Percentiles rank a stretch among this genome's conserved stretches.
These are phyloP conservation scores for Habropoda laboriosa DNA, from an alignment of 1,140 invertebrate genomes.

Conservation along the genomic window DNA sequence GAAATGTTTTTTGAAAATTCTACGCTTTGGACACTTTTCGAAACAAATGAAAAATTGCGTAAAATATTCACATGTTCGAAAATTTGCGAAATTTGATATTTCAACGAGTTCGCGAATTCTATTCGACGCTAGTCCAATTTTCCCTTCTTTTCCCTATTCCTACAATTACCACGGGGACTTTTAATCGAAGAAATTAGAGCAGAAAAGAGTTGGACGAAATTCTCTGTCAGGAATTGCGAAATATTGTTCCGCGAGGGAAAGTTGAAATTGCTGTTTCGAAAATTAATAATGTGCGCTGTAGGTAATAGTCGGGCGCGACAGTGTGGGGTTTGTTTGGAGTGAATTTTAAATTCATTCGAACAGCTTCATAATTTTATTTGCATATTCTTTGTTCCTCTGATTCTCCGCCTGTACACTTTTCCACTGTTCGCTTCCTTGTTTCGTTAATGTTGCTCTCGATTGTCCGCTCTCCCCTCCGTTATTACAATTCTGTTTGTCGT, in stretches of 20 bases:
- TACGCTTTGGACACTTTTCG: no score
- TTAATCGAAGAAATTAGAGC: background rate
- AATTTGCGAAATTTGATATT: no score
- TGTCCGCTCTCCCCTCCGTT: background rate
- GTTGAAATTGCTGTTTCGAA: background rate
- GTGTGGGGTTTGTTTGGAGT: background rate
- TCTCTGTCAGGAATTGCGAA: background rate
- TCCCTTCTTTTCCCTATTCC: no score
- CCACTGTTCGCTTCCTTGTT: background rate
- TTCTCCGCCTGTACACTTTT: background rate
- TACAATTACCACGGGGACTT: background rate
- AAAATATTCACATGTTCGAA: no score
- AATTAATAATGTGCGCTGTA: background rate
- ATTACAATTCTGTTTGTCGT: background rate
- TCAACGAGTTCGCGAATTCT: no score
- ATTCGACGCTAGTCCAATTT: no score
- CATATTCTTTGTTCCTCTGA: background rate
- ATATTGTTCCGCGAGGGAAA: background rate
- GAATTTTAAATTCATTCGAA: background rate
- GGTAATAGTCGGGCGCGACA: background rate
- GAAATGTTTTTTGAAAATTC: no score
- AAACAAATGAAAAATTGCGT: no score
- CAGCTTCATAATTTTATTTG: constrained; percentile 3
- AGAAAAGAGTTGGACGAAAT: no score
- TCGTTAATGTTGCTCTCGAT: background rate